Evolutionary conservation across 1,140 invertebrate genomes (phyloP), one percentile per base, ranked within the genome.

Genomic region (Nymphalis io): DNA sequence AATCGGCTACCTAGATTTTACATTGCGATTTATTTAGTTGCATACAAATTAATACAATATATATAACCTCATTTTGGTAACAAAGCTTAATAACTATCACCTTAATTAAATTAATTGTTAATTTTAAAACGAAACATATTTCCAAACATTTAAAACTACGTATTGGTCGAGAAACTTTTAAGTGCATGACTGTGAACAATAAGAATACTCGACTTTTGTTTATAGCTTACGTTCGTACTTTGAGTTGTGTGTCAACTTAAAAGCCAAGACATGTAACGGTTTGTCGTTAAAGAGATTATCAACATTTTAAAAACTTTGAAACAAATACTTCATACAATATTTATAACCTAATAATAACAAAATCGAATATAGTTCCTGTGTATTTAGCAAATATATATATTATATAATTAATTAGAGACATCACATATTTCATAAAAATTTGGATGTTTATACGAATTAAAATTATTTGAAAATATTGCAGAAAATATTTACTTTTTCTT

Each of bases 121-220:
- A 33, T 58, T 23, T 15, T 15, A 23, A 58, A n/a, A n/a, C 13
- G 21, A 39, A 40, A 40, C 20, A 60, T 60, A 42, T 46, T 46
- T 60, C 27, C 16, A 40, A 44, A 21, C 59, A 60, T 40, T 60
- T 42, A 11, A 60, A 60, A 46, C 59, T 20, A 44, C 59, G 16
- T 8, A 33, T 60, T 44, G 21, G 4, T 39, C 33, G 39, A n/a
- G 18, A 13, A 60, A 60, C 20, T 60, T 44, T 46, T 60, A 60
- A 60, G 59, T 46, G 59, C 59, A 46, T 46, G 23, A 46, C 59
- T 44, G 40, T 20, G 59, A 60, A 60, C 59, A 60, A 42, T 60
- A 46, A 21, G 18, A 46, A 27, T 11, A 40, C 39, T 40, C 21
- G 40, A 60, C 39, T 44, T 60, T 27, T 60, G 59, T 60, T 60